Percentiles rank a stretch among this genome's conserved stretches.
Conservation (phyloP, 1,140 invertebrate species). For the Drosophila pseudoananassae region DNA sequence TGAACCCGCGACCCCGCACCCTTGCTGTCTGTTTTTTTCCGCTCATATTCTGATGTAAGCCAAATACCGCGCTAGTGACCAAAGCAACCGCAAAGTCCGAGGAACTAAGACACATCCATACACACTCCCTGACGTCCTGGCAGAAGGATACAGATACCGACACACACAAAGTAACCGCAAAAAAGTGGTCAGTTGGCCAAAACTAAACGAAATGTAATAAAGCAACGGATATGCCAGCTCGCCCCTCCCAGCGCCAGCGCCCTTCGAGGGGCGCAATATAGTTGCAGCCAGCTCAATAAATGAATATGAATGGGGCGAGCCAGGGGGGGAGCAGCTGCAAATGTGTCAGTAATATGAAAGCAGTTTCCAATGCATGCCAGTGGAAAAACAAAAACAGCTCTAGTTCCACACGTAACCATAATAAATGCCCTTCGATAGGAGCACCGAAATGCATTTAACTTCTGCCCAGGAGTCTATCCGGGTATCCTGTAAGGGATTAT, state of each 20-base stretch:
- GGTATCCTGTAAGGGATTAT: not conserved
- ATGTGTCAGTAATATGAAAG: slow-evolving; percentile 17
- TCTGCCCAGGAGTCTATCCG: too few relatives aligned
- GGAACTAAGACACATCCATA: slow-evolving; percentile 55
- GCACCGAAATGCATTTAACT: too few relatives aligned
- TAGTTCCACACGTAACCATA: not conserved
- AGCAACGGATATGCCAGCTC: slow-evolving; percentile 80
- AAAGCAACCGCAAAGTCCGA: slow-evolving; percentile 73
- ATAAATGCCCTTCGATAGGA: not conserved
- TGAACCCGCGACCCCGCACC: not conserved
- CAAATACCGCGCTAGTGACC: slow-evolving; percentile 73
- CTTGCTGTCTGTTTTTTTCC: slow-evolving; percentile 16
- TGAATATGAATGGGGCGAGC: slow-evolving; percentile 77
- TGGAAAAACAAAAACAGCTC: not conserved
- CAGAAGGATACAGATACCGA: slow-evolving; percentile 20
- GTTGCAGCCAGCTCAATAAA: slow-evolving; percentile 69
- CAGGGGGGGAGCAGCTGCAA: slow-evolving; percentile 20
- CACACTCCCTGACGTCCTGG: slow-evolving; percentile 15
- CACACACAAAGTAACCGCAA: slow-evolving; percentile 73
- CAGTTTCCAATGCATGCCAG: not conserved
- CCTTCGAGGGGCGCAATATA: not conserved
- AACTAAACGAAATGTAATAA: slow-evolving; percentile 83
- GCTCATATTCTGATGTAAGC: slow-evolving; percentile 46
- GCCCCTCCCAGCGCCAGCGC: slow-evolving; percentile 37
- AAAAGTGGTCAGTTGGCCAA: slow-evolving; percentile 82